Evolutionary conservation across 2,113 vertebrate species (phyloP).

Genomic region (Terrapene triunguis): DNA sequence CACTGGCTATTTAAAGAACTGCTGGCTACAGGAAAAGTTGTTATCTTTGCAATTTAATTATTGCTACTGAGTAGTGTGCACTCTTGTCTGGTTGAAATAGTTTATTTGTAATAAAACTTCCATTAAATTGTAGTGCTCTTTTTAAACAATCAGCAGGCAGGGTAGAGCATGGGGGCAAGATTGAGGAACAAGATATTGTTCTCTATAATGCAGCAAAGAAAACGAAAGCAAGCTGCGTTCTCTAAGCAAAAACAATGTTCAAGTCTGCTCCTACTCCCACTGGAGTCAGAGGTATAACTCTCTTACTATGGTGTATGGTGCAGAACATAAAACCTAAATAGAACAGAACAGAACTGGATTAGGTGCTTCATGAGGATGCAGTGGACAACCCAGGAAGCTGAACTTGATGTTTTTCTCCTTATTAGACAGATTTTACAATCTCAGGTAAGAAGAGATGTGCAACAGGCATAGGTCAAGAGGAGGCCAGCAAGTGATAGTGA

Average conservation of each 20-base stretch:
- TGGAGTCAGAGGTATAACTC: not conserved
- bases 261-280: not conserved
- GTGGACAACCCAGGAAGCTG: not conserved
- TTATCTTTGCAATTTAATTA: conserved; percentile 17
- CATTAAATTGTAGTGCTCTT: conserved; percentile 21
- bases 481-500: not conserved
- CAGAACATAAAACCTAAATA: not conserved
- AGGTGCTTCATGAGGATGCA: not conserved
- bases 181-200: not conserved
- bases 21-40: conserved; percentile 47
- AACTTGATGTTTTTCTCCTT: not conserved
- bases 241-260: conserved; percentile 29
- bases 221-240: not conserved
- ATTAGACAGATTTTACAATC: not conserved
- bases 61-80: conserved; percentile 7
- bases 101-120: conserved; percentile 24
- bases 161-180: not conserved
- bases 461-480: not conserved
- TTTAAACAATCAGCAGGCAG: conserved; percentile 40
- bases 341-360: not conserved
- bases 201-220: not conserved
- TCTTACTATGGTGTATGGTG: not conserved
- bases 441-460: not conserved
- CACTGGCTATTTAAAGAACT: conserved; percentile 58
- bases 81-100: conserved; percentile 18